Percentiles rank a stretch among this genome's conserved stretches.
Conservation (phyloP, 2,888 invertebrate genomes). For the Leucoptera coffeella region DNA sequence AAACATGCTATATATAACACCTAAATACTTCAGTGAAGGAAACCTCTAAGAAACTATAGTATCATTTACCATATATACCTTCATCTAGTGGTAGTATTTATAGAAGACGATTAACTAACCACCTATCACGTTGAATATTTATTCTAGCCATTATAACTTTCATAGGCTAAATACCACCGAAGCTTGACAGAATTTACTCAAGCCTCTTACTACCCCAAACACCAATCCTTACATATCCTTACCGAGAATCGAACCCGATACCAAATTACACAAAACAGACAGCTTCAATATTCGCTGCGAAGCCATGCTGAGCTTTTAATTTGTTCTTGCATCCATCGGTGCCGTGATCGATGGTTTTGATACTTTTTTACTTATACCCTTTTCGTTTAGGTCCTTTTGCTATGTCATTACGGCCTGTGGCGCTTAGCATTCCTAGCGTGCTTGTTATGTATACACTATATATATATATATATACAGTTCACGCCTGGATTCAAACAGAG, state of each 20-base stretch:
- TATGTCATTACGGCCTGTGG: constrained; percentile 38
- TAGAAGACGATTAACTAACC: too few species aligned
- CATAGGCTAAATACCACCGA: not conserved
- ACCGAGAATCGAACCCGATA: constrained; percentile 39
- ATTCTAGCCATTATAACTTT: too few species aligned
- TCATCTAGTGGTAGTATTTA: too few species aligned
- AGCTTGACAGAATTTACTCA: not conserved
- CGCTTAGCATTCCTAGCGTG: too few species aligned
- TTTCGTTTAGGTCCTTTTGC: constrained; percentile 47
- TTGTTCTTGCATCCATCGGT: constrained; percentile 48
- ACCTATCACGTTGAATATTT: too few species aligned
- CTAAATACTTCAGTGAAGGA: too few species aligned
- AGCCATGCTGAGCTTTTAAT: constrained; percentile 50
- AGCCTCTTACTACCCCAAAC: not conserved
- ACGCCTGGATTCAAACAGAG: too few species aligned
- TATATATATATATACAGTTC: too few species aligned
- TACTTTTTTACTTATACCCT: constrained; percentile 46
- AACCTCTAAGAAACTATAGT: too few species aligned
- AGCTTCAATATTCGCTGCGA: constrained; percentile 40
- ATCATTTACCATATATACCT: too few species aligned
- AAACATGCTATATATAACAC: too few species aligned
- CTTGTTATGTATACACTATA: too few species aligned
- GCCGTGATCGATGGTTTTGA: constrained; percentile 44
- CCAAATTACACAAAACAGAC: constrained; percentile 48
- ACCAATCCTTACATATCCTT: constrained; percentile 48